Evolutionary conservation across 2,888 invertebrate species (phyloP).

Genomic region (Latrodectus hesperus): DNA sequence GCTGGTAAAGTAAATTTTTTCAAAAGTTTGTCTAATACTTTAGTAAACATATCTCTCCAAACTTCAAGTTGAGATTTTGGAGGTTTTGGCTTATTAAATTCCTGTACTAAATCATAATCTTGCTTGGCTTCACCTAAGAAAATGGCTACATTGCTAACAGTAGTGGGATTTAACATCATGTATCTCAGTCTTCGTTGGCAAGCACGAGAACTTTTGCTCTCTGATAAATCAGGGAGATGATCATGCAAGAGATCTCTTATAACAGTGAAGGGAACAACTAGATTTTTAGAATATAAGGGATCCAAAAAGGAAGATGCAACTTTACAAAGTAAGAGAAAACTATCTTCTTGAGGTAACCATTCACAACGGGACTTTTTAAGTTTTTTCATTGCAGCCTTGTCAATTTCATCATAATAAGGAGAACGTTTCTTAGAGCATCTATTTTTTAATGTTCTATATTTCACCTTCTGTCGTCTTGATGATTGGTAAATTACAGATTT

Average conservation of each 20-base stretch:
- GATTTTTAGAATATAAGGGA: conserved; percentile 75
- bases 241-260: conserved; percentile 74
- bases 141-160: conserved; percentile 79
- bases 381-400: conserved; percentile 80
- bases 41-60: conserved; percentile 68
- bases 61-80: conserved; percentile 68
- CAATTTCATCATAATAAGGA: conserved; percentile 78
- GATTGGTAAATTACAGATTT: too few species aligned
- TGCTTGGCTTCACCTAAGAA: conserved; percentile 81
- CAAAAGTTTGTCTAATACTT: conserved; percentile 68
- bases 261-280: conserved; percentile 73
- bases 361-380: conserved; percentile 78
- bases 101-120: conserved; percentile 77
- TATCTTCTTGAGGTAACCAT: conserved; percentile 83
- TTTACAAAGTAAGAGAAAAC: conserved; percentile 81
- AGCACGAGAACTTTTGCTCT: conserved; percentile 82
- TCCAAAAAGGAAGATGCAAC: conserved; percentile 79
- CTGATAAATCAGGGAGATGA: conserved; percentile 74
- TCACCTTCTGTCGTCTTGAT: not conserved
- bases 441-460: conserved; percentile 23
- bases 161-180: conserved; percentile 79
- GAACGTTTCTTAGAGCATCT: conserved; percentile 41
- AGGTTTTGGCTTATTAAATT: conserved; percentile 72
- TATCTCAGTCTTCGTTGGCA: conserved; percentile 81
- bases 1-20: conserved; percentile 69